A percentile compares a stretch with the other conserved stretches of the same genome.
These are phyloP conservation scores for Gymnobelideus leadbeateri DNA, from an alignment of 2,113 vertebrate species.

Conservation along the genomic window DNA sequence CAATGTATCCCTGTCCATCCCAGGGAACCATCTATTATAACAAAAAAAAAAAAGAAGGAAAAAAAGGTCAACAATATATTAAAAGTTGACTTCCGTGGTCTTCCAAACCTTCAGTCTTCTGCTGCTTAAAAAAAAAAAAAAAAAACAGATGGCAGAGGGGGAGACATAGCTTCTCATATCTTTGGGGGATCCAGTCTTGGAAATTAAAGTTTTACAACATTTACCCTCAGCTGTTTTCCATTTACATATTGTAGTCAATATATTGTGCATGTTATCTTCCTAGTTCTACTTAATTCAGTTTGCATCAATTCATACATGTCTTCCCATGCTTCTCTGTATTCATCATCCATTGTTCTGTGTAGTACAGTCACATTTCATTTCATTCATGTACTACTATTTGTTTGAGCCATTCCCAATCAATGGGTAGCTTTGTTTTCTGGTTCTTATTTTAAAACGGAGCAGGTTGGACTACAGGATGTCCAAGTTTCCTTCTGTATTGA, in stretches of 20 bases:
- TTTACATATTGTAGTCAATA: neutral
- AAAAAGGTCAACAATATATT: neutral
- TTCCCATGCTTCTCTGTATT: neutral
- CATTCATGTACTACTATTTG: neutral
- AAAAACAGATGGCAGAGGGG: neutral
- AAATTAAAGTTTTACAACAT: neutral
- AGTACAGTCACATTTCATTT: neutral
- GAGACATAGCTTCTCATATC: neutral
- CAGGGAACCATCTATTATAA: neutral
- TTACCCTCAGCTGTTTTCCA: neutral
- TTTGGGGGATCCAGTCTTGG: neutral
- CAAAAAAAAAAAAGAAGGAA: neutral
- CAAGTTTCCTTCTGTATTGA: neutral
- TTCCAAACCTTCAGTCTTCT: neutral
- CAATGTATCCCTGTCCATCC: neutral
- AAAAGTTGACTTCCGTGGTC: neutral
- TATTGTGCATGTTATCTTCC: neutral
- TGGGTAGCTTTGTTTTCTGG: neutral
- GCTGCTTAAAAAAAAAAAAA: too few species aligned
- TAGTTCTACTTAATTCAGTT: too few species aligned
- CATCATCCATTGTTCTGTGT: neutral
- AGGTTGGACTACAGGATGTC: neutral
- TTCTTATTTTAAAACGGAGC: neutral
- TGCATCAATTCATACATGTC: too few species aligned
- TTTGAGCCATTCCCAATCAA: neutral